Conservation (phyloP, 2,888 invertebrate genomes). For the Schizaphis graminum region DNA sequence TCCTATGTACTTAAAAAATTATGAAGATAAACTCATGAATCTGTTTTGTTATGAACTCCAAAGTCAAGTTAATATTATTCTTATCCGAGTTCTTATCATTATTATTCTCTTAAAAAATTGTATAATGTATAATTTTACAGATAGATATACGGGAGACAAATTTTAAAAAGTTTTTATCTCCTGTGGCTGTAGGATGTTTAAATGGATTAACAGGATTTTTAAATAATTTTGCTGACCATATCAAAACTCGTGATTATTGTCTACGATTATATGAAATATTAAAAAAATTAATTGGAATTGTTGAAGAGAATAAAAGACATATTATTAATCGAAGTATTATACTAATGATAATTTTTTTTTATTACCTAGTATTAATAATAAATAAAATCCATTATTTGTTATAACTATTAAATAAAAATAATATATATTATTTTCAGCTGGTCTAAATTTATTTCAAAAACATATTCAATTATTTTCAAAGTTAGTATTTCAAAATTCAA, state of each 20-base stretch:
- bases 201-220: conserved; percentile 52
- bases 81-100: no score
- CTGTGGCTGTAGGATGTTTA: conserved; percentile 45
- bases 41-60: conserved; percentile 45
- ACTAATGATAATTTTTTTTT: no score
- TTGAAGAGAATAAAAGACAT: conserved; percentile 51
- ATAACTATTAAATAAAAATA: neutral
- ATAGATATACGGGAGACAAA: conserved; percentile 12
- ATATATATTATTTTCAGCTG: conserved; percentile 33
- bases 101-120: neutral
- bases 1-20: conserved; percentile 43
- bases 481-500: conserved; percentile 24
- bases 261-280: conserved; percentile 28
- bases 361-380: neutral
- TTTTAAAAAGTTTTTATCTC: neutral
- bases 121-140: neutral
- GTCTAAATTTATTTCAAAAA: conserved; percentile 42
- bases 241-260: conserved; percentile 44
- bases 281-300: conserved; percentile 44
- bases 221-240: conserved; percentile 34
- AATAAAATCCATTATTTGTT: neutral
- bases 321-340: conserved; percentile 51
- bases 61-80: conserved; percentile 32
- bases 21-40: conserved; percentile 49
- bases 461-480: conserved; percentile 52